phyloP scores from a whole-genome alignment of 2,888 invertebrate genomes.

The Calameuta filiformis region DNA sequence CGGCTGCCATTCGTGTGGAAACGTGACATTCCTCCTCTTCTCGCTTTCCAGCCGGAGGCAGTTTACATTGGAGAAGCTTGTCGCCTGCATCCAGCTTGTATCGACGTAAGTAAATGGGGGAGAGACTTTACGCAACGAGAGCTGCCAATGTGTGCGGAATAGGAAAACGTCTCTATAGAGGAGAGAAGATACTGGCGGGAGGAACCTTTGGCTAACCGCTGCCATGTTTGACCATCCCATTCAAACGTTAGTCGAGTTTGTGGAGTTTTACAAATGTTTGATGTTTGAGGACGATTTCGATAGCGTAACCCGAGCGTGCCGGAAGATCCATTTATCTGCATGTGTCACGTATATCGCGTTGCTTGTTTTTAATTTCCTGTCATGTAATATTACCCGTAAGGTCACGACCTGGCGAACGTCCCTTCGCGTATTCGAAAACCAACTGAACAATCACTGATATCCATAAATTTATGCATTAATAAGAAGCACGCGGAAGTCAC shows the following conservation, averaged over 20 bases:
- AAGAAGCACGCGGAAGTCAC: no score
- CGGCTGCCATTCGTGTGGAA: background rate
- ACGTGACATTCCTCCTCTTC: background rate
- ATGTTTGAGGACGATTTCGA: background rate
- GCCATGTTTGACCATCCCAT: background rate
- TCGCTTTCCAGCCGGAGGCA: background rate
- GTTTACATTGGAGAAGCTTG: background rate
- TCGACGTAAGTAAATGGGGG: background rate
- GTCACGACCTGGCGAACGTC: background rate
- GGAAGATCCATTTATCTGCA: background rate
- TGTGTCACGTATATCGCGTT: background rate
- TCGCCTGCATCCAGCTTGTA: background rate
- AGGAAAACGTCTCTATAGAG: background rate
- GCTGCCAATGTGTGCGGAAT: background rate
- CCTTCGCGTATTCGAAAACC: background rate
- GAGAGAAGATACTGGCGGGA: background rate
- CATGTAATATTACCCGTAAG: background rate
- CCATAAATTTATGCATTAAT: no score
- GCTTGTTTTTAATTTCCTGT: background rate
- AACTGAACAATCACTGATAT: no score
- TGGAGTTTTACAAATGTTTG: conserved; percentile 10
- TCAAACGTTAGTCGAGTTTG: background rate
- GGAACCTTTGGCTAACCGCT: background rate
- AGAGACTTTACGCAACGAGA: background rate
- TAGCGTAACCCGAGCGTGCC: background rate